Base-by-base conservation (phyloP, 1,140 invertebrate species). In the Agrypnia vestita region DNA sequence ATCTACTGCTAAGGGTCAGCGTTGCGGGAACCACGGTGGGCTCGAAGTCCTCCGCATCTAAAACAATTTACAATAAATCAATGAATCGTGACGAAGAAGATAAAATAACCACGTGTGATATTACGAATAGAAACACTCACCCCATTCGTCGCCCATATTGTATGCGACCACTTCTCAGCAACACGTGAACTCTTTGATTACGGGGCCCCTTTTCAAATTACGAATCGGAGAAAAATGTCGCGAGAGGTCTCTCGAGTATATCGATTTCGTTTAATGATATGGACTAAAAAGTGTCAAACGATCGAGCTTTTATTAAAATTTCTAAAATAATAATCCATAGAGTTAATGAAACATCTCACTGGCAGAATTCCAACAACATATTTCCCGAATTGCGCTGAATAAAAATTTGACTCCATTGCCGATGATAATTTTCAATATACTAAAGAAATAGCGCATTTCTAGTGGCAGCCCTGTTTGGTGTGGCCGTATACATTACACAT, bases 1-100 rank as follows among this genome's bases (percentile, higher is more conserved):
- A 97, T 91, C 94, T 96, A 87, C 95, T 94, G 74, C 55, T 61
- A 12, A 19, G 8, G 51, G 88, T 86, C 87, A 88, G 87, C 86
- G 87, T 88, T 84, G 53, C 35, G 3, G 74, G 61, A 78, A 61
- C 61, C 73, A 76, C 77, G 21, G 61, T 17, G 13, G 81, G 89
- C 85, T 89, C 89, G 85, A 90, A 90, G 84, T 89, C 88, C 84
- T 90, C 89, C 77, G 88, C 87, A 85, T 89, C 89, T 90, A 64
- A 3, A 62, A 79, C 19, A 53, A 64, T 43, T 12, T 43, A 43
- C n/a, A 8, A 69, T 69, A 69, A 69, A 17, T 69, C 51, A 15
- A 56, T 47, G 19, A 13, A 19, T 46, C 67, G 35, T 4, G 51
- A 78, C 46, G 13, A 12, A 25, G 11, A n/a, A n/a, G n/a, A 53